Evolutionary conservation across 2,797 vertebrate species (phyloP).

Genomic region (Austrolebias charrua): DNA sequence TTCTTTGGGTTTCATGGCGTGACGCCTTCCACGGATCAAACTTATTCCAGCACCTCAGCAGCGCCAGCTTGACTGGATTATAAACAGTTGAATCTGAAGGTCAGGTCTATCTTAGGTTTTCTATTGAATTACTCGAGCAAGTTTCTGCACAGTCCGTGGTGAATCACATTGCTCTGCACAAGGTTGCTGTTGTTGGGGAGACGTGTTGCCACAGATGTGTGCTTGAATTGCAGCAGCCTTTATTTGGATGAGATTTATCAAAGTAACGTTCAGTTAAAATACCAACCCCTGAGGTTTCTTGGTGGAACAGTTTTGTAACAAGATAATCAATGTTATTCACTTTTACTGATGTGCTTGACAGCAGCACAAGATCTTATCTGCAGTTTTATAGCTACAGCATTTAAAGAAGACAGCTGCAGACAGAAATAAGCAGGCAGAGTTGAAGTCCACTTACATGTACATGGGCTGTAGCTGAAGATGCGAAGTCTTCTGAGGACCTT

Average conservation of each 20-base stretch:
- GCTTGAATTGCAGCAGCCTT: background rate
- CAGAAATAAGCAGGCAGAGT: conserved; percentile 6
- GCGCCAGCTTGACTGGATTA: background rate
- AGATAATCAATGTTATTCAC: conserved; percentile 2
- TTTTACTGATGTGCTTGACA: conserved; percentile 1
- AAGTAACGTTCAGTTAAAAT: conserved; percentile 3
- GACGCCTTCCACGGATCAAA: background rate
- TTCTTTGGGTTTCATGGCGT: background rate
- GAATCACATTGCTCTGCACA: background rate
- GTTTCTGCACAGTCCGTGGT: background rate
- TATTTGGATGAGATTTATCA: background rate
- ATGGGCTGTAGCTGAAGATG: conserved; percentile 99
- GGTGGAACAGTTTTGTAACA: background rate
- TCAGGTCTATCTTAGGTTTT: background rate
- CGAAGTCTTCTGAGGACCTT: conserved; percentile 98
- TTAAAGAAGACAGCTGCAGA: background rate
- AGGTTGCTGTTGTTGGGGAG: background rate
- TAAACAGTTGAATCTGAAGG: background rate
- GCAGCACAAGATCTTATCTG: background rate
- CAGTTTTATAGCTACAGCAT: background rate
- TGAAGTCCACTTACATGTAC: conserved; percentile 88
- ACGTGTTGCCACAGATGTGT: background rate
- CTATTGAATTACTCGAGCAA: background rate
- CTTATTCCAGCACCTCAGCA: background rate
- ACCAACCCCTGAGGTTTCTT: background rate